These are phyloP conservation scores for Gonioctena quinquepunctata DNA, from an alignment of 1,140 invertebrate species.

Conservation along the genomic window DNA sequence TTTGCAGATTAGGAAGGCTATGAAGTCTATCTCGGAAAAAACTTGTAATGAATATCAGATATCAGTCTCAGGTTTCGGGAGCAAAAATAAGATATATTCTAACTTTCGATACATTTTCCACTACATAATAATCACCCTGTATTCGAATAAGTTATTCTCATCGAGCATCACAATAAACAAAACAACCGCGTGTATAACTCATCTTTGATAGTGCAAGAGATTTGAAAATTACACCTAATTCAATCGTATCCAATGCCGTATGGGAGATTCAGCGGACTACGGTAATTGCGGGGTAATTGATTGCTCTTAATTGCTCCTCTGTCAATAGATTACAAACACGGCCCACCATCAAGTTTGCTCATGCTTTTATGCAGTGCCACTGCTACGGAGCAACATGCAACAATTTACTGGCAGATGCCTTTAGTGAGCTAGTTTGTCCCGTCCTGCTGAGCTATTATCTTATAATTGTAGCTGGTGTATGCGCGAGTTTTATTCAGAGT, in stretches of 20 bases:
- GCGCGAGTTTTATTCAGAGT: too few relatives aligned
- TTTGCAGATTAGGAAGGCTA: too few relatives aligned
- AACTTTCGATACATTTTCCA: too few relatives aligned
- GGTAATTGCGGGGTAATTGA: slow-evolving; percentile 18
- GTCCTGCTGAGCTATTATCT: neutral
- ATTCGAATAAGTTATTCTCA: neutral
- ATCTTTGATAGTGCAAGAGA: slow-evolving; percentile 1
- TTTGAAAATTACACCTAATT: slow-evolving; percentile 7
- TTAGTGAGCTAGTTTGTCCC: neutral
- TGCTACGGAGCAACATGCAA: neutral
- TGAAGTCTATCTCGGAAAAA: too few relatives aligned
- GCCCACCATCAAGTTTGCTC: slow-evolving; percentile 15
- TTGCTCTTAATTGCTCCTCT: slow-evolving; percentile 23
- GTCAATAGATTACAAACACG: slow-evolving; percentile 18
- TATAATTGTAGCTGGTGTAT: too few relatives aligned
- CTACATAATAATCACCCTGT: neutral
- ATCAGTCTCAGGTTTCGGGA: too few relatives aligned
- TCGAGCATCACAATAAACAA: neutral
- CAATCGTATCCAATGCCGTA: neutral
- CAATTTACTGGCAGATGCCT: neutral
- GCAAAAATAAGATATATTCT: too few relatives aligned
- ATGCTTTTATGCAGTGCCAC: slow-evolving; percentile 9
- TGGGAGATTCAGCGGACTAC: slow-evolving; percentile 4
- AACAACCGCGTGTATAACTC: neutral
- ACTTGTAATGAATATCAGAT: too few relatives aligned